Conservation (phyloP, 1,140 invertebrate genomes). For the Solenopsis invicta region DNA sequence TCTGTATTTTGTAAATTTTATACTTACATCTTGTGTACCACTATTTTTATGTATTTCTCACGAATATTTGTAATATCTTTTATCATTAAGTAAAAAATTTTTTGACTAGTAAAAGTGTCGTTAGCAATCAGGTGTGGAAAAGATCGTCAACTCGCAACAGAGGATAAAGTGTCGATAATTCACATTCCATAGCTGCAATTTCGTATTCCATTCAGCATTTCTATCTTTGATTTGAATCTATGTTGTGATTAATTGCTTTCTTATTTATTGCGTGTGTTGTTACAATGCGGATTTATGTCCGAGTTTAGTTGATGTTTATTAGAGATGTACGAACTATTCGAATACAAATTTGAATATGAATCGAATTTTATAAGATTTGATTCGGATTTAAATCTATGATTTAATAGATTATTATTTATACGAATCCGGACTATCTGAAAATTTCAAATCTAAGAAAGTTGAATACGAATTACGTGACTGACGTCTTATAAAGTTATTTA, state of each 20-base stretch:
- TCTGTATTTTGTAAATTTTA: conserved; percentile 48
- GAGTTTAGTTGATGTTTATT: background rate
- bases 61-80: conserved; percentile 21
- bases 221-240: conserved; percentile 69
- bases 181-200: conserved; percentile 77
- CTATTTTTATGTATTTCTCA: conserved; percentile 48
- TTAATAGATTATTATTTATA: no score
- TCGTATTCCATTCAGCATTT: conserved; percentile 80
- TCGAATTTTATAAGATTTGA: no score
- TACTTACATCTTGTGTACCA: conserved; percentile 38
- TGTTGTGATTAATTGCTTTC: conserved; percentile 73
- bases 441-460: no score
- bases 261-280: conserved; percentile 71
- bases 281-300: conserved; percentile 22
- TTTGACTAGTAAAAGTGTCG: background rate
- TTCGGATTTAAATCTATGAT: no score
- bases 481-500: no score
- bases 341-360: no score
- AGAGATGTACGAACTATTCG: no score
- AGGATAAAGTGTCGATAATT: conserved; percentile 59
- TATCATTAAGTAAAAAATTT: background rate
- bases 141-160: conserved; percentile 7
- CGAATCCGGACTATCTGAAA: no score
- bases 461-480: no score
- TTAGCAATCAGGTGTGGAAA: conserved; percentile 1